Evolutionary conservation across 2,888 invertebrate species (phyloP).

Genomic region (Meloe dianella): DNA sequence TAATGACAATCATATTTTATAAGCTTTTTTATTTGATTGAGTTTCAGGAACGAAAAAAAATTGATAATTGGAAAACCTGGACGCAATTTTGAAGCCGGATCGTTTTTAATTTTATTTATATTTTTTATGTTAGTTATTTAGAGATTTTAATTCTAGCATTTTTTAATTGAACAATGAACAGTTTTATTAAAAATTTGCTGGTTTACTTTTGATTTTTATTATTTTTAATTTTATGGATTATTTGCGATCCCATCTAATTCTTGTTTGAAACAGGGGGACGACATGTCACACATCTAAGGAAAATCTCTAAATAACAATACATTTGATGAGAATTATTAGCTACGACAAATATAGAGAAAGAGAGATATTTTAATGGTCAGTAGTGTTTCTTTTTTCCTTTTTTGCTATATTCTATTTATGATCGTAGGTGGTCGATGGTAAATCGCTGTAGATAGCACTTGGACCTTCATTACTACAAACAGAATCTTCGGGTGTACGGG

Average conservation of each 20-base stretch:
- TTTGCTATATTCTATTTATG: constrained; percentile 30
- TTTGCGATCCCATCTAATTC: neutral
- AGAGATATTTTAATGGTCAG: neutral
- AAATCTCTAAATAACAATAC: constrained; percentile 34
- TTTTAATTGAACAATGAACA: no score
- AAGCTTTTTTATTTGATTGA: constrained; percentile 26
- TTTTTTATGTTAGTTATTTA: constrained; percentile 28
- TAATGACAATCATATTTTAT: neutral
- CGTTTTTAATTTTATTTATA: constrained; percentile 18
- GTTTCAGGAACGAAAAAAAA: no score
- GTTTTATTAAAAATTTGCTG: neutral
- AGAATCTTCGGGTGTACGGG: constrained; percentile 88
- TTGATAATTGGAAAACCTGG: constrained; percentile 24
- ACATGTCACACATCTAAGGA: neutral
- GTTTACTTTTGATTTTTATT: neutral
- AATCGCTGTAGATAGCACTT: constrained; percentile 69
- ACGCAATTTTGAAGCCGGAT: constrained; percentile 30
- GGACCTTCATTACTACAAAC: constrained; percentile 89
- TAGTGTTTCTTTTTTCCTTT: neutral
- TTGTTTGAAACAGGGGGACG: neutral
- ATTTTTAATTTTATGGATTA: neutral
- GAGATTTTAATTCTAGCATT: constrained; percentile 22
- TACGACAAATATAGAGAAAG: constrained; percentile 7
- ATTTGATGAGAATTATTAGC: neutral
- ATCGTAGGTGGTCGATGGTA: constrained; percentile 56